Evolutionary conservation across 2,113 vertebrate genomes (phyloP).

Genomic region (Rynchops niger): DNA sequence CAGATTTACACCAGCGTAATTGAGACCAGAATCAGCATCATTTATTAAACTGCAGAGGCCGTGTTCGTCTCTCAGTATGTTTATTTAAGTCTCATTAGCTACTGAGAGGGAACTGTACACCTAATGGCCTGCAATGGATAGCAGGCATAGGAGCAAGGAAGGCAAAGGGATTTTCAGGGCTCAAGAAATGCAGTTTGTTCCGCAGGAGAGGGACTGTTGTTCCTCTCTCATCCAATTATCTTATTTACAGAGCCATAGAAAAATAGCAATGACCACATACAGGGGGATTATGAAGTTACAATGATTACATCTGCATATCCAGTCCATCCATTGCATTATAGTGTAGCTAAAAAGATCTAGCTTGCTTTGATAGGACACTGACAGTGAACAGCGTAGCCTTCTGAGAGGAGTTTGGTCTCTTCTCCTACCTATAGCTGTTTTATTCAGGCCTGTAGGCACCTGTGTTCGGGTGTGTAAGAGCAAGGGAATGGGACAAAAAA

Average conservation of each 20-base stretch:
- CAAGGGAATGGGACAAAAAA: neutral
- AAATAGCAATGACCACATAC: neutral
- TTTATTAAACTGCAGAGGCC: slow-evolving; percentile 60
- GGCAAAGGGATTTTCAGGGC: slow-evolving; percentile 14
- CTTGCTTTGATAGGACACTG: neutral
- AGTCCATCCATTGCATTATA: neutral
- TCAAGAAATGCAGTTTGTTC: neutral
- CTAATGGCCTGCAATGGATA: slow-evolving; percentile 39
- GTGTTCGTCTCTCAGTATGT: slow-evolving; percentile 39
- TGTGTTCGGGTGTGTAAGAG: neutral
- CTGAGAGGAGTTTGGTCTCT: neutral
- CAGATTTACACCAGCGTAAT: slow-evolving; percentile 54
- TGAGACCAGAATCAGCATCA: slow-evolving; percentile 49
- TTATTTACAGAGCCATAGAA: neutral
- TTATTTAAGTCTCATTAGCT: slow-evolving; percentile 66
- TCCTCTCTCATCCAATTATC: neutral
- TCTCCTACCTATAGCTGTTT: neutral
- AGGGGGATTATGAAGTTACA: neutral
- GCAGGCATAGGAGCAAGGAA: neutral
- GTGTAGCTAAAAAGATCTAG: neutral
- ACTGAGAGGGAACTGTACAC: slow-evolving; percentile 47
- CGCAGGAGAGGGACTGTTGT: neutral
- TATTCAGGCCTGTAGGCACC: neutral
- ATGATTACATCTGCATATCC: neutral
- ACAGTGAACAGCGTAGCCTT: neutral